These are phyloP conservation scores for Mus musculus DNA, from an alignment of 2,113 vertebrate genomes.

Conservation along the genomic window GRCm39 chr5:38661501-38662000, in stretches of 20 bases:
- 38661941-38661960: not conserved
- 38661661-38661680: too few species aligned
- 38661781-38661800: rapidly evolving
- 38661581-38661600: not conserved
- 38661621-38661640: too few species aligned
- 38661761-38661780: not conserved
- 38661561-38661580: not conserved
- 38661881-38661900: not conserved
- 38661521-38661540: not conserved
- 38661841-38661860: not conserved
- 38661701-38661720: not conserved
- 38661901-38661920: not conserved
- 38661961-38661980: rapidly evolving
- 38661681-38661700: not conserved
- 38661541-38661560: not conserved
- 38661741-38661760: not conserved
- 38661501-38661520: not conserved
- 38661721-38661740: not conserved
- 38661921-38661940: not conserved
- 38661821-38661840: too few species aligned
- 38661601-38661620: rapidly evolving
- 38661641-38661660: not conserved
- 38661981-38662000: not conserved
- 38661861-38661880: not conserved
- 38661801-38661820: too few species aligned